Conservation (phyloP, 2,797 vertebrate species). For the Cyprinodon diabolis region DNA sequence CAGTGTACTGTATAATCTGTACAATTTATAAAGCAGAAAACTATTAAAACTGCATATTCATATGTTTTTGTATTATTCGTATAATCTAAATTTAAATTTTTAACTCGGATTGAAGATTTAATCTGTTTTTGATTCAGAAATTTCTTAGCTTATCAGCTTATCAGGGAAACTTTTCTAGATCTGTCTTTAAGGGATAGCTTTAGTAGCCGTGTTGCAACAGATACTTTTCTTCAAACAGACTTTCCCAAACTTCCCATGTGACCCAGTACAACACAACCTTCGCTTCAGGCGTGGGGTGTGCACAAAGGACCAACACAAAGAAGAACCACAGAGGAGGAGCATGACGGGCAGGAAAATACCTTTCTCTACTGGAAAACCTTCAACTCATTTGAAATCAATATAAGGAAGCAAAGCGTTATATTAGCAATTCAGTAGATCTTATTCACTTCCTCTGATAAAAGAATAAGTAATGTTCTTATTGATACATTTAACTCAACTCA, state of each 20-base stretch:
- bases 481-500: constrained; percentile 52
- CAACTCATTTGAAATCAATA: constrained; percentile 66
- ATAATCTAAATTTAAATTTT: constrained; percentile 21
- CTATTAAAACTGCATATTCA: too few relatives aligned
- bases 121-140: constrained; percentile 13
- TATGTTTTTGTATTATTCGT: constrained; percentile 4
- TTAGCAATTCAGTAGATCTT: constrained; percentile 43
- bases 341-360: constrained; percentile 71
- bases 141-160: constrained; percentile 28
- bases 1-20: constrained; percentile 4
- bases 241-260: constrained; percentile 67
- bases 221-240: constrained; percentile 68
- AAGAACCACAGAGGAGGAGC: constrained; percentile 70
- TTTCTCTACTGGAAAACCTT: constrained; percentile 71
- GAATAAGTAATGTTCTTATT: constrained; percentile 13
- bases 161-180: constrained; percentile 33
- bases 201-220: constrained; percentile 56
- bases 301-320: constrained; percentile 75
- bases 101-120: constrained; percentile 18
- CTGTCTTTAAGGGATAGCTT: constrained; percentile 43
- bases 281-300: constrained; percentile 72
- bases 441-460: constrained; percentile 32
- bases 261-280: constrained; percentile 72
- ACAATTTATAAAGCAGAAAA: constrained; percentile 18
- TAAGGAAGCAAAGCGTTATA: constrained; percentile 64